A percentile compares a stretch with the other conserved stretches of the same genome.
phyloP scores from a whole-genome alignment of 2,113 vertebrate species.

The Urocitellus parryii region DNA sequence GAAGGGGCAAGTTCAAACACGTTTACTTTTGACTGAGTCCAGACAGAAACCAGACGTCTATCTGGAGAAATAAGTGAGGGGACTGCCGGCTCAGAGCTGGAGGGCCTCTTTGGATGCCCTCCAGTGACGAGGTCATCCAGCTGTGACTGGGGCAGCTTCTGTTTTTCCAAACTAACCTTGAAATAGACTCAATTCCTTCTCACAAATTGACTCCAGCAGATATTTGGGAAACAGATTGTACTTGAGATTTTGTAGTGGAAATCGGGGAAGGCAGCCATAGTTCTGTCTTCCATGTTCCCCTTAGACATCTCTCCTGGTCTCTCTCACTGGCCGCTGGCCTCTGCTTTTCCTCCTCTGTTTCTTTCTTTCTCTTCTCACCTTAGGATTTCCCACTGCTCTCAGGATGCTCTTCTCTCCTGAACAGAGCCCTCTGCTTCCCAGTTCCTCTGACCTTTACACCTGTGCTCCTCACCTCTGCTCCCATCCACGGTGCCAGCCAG shows the following conservation, averaged over 20 bases:
- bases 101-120: neutral
- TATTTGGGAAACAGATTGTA: neutral
- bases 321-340: neutral
- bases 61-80: neutral
- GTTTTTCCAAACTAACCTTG: neutral
- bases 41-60: neutral
- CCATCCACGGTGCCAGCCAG: accelerated
- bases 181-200: neutral
- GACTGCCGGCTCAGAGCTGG: neutral
- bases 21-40: neutral
- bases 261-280: neutral
- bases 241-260: neutral
- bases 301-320: neutral
- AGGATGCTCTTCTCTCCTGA: neutral
- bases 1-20: neutral
- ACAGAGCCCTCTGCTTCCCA: neutral
- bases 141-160: neutral
- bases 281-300: neutral
- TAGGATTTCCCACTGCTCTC: no score
- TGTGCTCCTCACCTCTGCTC: neutral
- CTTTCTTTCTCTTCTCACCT: neutral
- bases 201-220: no score
- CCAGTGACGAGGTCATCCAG: neutral
- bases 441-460: neutral
- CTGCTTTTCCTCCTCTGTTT: neutral